phyloP scores from a whole-genome alignment of 2,888 invertebrate genomes.

The Eretmocerus hayati region DNA sequence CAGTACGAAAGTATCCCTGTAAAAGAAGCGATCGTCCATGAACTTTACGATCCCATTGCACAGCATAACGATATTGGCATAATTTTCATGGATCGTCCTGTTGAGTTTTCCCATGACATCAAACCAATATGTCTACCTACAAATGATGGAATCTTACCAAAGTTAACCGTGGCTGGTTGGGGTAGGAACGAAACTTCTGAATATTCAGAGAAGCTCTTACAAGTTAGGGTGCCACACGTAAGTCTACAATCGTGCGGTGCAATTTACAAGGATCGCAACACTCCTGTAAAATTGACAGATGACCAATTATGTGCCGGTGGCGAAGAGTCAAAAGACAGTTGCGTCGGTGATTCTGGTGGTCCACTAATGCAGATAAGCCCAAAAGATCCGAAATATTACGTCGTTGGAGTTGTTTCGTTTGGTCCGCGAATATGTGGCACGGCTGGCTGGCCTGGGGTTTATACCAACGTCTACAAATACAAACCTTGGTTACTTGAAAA shows the following conservation, averaged over 20 bases:
- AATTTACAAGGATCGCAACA: neutral
- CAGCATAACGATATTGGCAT: neutral
- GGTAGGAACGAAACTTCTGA: neutral
- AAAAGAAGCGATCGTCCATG: neutral
- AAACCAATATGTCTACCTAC: neutral
- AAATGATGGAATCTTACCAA: neutral
- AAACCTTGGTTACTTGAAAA: constrained; percentile 4
- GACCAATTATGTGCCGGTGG: neutral
- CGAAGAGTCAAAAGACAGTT: neutral
- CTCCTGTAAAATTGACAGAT: neutral
- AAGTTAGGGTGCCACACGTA: neutral
- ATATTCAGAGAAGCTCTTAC: neutral
- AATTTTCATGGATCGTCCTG: neutral
- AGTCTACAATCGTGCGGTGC: neutral
- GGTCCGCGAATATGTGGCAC: constrained; percentile 53
- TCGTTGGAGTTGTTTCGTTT: constrained; percentile 58
- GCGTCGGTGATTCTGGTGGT: constrained; percentile 63
- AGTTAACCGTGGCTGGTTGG: neutral
- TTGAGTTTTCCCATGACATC: neutral
- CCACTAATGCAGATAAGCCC: too few species aligned
- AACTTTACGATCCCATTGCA: neutral
- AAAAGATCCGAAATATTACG: constrained; percentile 46
- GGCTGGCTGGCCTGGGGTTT: constrained; percentile 53
- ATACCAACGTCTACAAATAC: neutral
- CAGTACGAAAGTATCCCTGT: neutral